Evolutionary conservation across 2,797 vertebrate species (phyloP).

Genomic region (Octomys mimax): DNA sequence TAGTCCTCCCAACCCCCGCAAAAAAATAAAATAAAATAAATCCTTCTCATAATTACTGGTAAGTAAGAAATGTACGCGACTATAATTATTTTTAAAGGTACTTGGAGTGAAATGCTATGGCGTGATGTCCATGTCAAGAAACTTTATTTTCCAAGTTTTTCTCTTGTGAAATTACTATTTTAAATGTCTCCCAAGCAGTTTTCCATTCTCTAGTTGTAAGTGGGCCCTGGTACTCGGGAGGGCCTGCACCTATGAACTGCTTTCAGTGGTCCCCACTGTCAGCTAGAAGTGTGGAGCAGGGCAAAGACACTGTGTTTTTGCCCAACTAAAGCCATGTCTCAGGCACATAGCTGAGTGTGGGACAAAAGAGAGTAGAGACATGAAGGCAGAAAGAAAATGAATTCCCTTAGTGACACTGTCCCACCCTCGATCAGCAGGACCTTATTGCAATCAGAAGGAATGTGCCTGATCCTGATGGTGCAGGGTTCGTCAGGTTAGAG

Average conservation of each 20-base stretch:
- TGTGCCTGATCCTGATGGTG: background rate
- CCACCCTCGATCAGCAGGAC: background rate
- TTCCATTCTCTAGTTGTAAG: background rate
- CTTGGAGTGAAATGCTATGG: constrained; percentile 28
- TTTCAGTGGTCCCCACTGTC: background rate
- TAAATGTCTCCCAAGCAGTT: background rate
- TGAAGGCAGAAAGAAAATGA: background rate
- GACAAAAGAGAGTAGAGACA: background rate
- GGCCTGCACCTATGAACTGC: background rate
- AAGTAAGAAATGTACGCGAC: background rate
- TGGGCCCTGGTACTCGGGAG: background rate
- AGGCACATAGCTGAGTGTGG: background rate
- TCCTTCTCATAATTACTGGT: background rate
- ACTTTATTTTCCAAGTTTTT: background rate
- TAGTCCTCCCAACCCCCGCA: no score
- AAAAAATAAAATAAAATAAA: no score
- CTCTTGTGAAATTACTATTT: background rate
- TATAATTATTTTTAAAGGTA: constrained; percentile 28
- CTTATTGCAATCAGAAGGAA: background rate
- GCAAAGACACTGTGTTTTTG: background rate
- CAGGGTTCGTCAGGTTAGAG: background rate
- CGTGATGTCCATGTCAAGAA: background rate
- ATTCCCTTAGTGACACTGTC: background rate
- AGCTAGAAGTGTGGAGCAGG: background rate
- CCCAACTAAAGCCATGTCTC: background rate